These are phyloP conservation scores for Morus bassanus DNA, from an alignment of 2,797 vertebrate genomes.

Conservation along the genomic window DNA sequence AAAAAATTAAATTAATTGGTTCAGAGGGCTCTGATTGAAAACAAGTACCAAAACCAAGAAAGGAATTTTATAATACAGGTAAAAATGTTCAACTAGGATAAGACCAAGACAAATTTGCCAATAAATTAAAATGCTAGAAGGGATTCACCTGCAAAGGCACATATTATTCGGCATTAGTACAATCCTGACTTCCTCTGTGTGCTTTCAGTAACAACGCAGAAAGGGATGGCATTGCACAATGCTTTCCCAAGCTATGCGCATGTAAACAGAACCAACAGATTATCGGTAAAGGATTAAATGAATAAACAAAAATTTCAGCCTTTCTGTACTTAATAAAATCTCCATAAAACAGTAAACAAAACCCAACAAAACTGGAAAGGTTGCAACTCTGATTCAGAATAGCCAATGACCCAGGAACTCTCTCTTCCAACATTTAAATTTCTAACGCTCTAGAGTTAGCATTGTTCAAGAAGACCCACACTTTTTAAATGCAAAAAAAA, in stretches of 20 bases:
- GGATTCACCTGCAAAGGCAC: neutral
- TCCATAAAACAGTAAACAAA: neutral
- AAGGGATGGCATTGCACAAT: neutral
- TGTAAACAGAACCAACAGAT: neutral
- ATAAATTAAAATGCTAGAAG: slow-evolving; percentile 12
- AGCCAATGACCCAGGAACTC: neutral
- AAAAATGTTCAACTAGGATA: neutral
- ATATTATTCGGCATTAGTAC: neutral
- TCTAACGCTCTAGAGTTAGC: neutral
- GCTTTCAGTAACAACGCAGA: neutral
- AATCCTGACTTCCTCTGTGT: neutral
- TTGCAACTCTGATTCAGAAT: neutral
- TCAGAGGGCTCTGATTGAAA: neutral
- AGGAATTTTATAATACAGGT: neutral
- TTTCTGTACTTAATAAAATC: neutral
- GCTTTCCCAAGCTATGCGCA: neutral
- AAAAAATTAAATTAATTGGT: neutral
- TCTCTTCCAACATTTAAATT: neutral
- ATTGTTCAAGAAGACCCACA: neutral
- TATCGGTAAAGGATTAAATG: neutral
- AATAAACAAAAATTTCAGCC: neutral
- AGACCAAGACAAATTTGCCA: neutral
- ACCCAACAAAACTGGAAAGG: neutral
- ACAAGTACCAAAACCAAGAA: neutral
- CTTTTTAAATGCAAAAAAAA: neutral